Percentiles rank a stretch among this genome's conserved stretches.
Evolutionary conservation across 2,888 invertebrate genomes (phyloP).

Genomic region (Chrysina gloriosa): DNA sequence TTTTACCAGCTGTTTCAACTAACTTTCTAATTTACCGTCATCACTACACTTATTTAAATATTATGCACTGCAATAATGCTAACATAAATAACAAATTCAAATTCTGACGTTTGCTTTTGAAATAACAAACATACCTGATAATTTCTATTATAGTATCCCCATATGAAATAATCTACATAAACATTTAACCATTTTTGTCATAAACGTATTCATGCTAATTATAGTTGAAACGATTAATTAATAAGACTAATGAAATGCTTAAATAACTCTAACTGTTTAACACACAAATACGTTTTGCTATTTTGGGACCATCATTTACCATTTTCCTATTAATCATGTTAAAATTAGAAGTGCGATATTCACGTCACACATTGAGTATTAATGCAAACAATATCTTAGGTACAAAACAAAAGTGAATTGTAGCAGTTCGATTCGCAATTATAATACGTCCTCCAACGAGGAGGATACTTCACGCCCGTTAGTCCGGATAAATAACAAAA

Average conservation of each 20-base stretch:
- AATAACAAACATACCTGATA: background rate
- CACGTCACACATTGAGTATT: background rate
- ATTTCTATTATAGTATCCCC: background rate
- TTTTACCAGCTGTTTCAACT: no score
- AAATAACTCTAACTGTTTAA: background rate
- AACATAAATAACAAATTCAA: no score
- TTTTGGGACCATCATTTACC: background rate
- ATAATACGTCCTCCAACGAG: no score
- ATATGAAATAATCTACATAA: conserved; percentile 4
- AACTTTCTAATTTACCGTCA: no score
- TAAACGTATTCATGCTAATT: background rate
- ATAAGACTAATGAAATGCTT: background rate
- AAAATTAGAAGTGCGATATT: background rate
- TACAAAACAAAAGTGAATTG: no score
- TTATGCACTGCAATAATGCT: no score
- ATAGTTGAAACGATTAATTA: background rate
- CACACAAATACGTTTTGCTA: background rate
- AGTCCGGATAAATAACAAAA: no score
- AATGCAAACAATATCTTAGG: background rate
- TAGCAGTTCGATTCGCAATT: no score
- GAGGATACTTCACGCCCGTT: no score
- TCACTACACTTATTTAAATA: no score
- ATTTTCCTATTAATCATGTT: background rate
- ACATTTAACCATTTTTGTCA: background rate
- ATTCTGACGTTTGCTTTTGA: background rate